Conservation (phyloP, 2,797 vertebrate species). For the Cynodonichthys magdalenae region DNA sequence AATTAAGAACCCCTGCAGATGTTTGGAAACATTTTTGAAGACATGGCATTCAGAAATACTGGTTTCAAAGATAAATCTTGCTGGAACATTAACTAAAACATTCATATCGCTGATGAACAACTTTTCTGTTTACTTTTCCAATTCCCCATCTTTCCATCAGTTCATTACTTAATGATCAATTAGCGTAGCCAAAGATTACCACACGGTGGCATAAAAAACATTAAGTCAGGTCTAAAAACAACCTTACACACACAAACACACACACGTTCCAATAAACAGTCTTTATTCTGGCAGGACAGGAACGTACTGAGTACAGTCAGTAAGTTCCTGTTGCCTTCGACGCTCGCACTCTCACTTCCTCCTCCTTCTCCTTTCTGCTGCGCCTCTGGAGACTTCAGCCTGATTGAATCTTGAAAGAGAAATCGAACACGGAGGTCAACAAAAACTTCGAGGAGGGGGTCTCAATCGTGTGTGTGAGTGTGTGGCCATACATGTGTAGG, state of each 20-base stretch:
- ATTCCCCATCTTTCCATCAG: slow-evolving; percentile 8
- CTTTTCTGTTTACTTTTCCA: slow-evolving; percentile 18
- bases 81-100: neutral
- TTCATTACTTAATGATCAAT: neutral
- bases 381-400: slow-evolving; percentile 65
- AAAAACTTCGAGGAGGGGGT: slow-evolving; percentile 67
- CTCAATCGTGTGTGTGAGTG: slow-evolving; percentile 25
- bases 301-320: slow-evolving; percentile 18
- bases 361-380: slow-evolving; percentile 46
- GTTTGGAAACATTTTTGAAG: no score
- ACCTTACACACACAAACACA: neutral
- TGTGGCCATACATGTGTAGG: slow-evolving; percentile 27
- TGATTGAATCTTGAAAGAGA: slow-evolving; percentile 78
- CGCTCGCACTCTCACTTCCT: slow-evolving; percentile 41
- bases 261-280: slow-evolving; percentile 16
- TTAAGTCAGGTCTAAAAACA: slow-evolving; percentile 27
- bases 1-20: no score
- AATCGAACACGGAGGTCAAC: slow-evolving; percentile 78
- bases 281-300: slow-evolving; percentile 28
- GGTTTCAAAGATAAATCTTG: slow-evolving; percentile 3
- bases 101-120: neutral
- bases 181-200: slow-evolving; percentile 5
- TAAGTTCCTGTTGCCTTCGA: slow-evolving; percentile 62
- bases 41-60: no score
- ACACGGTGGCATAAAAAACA: slow-evolving; percentile 28